Evolutionary conservation across 2,888 invertebrate genomes (phyloP).

Genomic region (Phengaris arion): DNA sequence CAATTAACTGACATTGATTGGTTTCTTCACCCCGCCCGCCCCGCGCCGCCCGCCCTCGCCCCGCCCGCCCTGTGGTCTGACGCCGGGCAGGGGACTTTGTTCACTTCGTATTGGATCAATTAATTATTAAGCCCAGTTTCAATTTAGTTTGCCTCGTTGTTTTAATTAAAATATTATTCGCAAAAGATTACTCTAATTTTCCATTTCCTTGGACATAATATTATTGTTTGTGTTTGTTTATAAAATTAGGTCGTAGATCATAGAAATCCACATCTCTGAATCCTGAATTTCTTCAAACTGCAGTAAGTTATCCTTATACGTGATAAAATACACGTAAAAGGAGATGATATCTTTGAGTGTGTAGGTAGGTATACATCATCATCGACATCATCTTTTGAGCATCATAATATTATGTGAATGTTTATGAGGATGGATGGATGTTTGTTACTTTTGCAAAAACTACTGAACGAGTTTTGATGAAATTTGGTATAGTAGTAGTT

Average conservation of each 20-base stretch:
- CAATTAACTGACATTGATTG: slow-evolving; percentile 77
- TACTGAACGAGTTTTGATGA: no score
- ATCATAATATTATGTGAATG: no score
- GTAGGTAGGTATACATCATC: no score
- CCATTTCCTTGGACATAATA: neutral
- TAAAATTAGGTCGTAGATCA: neutral
- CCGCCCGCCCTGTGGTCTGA: slow-evolving; percentile 32
- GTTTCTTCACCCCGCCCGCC: slow-evolving; percentile 53
- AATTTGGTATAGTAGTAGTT: no score
- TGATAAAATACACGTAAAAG: no score
- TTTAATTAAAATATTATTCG: slow-evolving; percentile 31
- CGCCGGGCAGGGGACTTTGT: slow-evolving; percentile 35
- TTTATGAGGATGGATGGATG: no score
- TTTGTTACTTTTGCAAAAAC: no score
- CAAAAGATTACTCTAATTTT: slow-evolving; percentile 1
- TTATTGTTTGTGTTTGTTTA: neutral
- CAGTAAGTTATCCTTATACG: no score
- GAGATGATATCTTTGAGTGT: no score
- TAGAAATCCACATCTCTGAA: no score
- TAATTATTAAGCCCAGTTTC: slow-evolving; percentile 34
- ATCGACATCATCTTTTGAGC: no score
- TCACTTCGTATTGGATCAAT: slow-evolving; percentile 36
- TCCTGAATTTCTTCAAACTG: no score
- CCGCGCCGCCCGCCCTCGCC: slow-evolving; percentile 32
- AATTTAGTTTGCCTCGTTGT: slow-evolving; percentile 36